These are phyloP conservation scores for Ondatra zibethicus DNA, from an alignment of 2,113 vertebrate species.

Conservation along the genomic window DNA sequence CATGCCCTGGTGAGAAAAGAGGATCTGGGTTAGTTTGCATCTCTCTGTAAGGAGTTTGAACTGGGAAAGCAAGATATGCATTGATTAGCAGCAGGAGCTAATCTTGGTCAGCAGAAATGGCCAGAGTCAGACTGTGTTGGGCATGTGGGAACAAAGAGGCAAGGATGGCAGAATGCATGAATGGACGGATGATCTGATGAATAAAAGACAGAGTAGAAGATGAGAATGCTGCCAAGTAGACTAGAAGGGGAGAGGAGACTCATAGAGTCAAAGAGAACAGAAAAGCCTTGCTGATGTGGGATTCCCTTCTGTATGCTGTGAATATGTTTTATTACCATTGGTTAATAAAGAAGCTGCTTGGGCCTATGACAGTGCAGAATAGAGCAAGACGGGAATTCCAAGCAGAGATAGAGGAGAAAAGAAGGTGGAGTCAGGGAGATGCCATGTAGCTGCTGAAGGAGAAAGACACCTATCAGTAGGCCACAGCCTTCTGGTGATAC, in stretches of 20 bases:
- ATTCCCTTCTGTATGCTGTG: no score
- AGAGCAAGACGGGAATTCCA: no score
- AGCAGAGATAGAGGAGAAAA: no score
- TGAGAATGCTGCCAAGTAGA: not conserved
- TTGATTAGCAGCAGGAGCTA: not conserved
- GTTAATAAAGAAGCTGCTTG: no score
- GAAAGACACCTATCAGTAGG: no score
- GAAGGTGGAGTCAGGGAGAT: no score
- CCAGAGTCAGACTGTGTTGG: not conserved
- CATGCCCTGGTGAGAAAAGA: not conserved
- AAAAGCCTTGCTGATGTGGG: not conserved
- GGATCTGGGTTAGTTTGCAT: constrained; percentile 1
- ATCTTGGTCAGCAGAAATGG: not conserved
- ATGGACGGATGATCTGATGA: not conserved
- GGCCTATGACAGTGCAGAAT: no score
- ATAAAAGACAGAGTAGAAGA: not conserved
- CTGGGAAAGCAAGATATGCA: not conserved
- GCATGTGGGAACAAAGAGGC: not conserved
- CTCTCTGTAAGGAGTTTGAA: constrained; percentile 19
- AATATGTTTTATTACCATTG: no score
- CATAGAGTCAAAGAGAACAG: not conserved
- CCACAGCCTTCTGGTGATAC: no score
- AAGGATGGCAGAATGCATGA: not conserved
- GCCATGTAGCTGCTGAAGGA: no score
- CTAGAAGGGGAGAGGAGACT: not conserved